These are phyloP conservation scores for Hycleus cichorii DNA, from an alignment of 1,140 invertebrate genomes.

Conservation along the genomic window DNA sequence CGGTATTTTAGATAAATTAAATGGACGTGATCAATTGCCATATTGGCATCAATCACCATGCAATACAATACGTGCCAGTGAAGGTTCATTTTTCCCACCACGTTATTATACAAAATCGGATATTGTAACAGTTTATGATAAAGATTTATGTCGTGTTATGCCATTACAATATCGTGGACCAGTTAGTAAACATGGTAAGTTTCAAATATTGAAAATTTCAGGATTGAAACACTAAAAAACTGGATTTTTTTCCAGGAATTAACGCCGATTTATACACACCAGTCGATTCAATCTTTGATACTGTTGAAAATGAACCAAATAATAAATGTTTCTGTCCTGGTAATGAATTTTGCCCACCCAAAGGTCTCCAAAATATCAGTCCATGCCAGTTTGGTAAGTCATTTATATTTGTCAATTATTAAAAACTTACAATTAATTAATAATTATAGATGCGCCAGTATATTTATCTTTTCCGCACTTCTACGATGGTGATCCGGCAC, in stretches of 20 bases:
- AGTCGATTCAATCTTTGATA: constrained; percentile 60
- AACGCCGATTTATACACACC: constrained; percentile 65
- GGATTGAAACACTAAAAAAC: not conserved
- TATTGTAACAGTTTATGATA: constrained; percentile 72
- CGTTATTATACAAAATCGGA: constrained; percentile 63
- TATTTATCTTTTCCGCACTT: constrained; percentile 86
- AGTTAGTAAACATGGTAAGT: constrained; percentile 57
- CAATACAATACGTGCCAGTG: constrained; percentile 73
- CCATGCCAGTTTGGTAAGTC: constrained; percentile 75
- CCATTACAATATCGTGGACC: constrained; percentile 63
- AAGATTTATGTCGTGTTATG: constrained; percentile 72
- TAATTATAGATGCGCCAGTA: constrained; percentile 72
- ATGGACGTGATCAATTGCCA: constrained; percentile 65
- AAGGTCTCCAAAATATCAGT: constrained; percentile 76
- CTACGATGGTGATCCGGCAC: constrained; percentile 67
- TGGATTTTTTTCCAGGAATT: constrained; percentile 47
- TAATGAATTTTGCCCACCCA: constrained; percentile 57
- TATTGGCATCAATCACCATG: constrained; percentile 71
- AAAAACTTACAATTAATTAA: too few species aligned
- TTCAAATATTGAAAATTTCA: not conserved
- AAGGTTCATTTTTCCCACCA: constrained; percentile 78
- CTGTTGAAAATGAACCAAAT: constrained; percentile 56
- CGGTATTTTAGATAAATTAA: constrained; percentile 66
- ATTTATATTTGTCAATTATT: too few species aligned
- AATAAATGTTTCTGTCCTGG: constrained; percentile 76